Evolutionary conservation across 2,797 vertebrate species (phyloP).

Genomic region (Amblyraja radiata): DNA sequence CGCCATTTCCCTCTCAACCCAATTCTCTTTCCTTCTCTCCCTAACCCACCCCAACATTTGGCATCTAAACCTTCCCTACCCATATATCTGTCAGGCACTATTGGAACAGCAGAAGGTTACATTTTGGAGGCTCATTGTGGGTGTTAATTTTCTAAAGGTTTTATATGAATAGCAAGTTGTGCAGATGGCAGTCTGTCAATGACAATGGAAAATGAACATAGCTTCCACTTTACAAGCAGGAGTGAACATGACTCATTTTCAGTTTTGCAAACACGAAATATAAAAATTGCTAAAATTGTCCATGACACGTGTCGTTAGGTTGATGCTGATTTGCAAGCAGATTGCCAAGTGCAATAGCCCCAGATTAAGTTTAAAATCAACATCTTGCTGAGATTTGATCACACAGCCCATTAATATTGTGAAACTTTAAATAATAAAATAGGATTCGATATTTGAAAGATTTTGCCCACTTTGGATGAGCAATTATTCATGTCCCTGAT

Average conservation of each 20-base stretch:
- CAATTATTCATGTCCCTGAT: neutral
- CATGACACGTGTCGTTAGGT: too few relatives aligned
- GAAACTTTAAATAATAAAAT: neutral
- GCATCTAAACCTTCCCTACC: too few relatives aligned
- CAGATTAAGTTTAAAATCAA: neutral
- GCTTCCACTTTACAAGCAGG: neutral
- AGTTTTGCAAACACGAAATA: neutral
- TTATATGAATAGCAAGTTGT: neutral
- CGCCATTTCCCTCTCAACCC: too few relatives aligned
- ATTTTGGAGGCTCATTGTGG: neutral
- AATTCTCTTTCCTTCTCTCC: too few relatives aligned
- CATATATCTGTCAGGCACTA: too few relatives aligned
- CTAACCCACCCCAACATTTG: too few relatives aligned
- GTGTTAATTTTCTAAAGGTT: neutral
- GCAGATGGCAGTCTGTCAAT: neutral
- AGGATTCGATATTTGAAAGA: neutral
- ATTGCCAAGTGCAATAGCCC: neutral
- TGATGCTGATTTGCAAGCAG: neutral
- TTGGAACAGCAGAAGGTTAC: neutral
- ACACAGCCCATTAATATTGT: neutral
- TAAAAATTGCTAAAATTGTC: neutral
- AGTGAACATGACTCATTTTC: neutral
- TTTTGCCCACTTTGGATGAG: neutral
- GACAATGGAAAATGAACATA: neutral
- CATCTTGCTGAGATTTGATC: neutral